phyloP scores from a whole-genome alignment of 1,140 invertebrate genomes.

The Drosophila guanche region DNA sequence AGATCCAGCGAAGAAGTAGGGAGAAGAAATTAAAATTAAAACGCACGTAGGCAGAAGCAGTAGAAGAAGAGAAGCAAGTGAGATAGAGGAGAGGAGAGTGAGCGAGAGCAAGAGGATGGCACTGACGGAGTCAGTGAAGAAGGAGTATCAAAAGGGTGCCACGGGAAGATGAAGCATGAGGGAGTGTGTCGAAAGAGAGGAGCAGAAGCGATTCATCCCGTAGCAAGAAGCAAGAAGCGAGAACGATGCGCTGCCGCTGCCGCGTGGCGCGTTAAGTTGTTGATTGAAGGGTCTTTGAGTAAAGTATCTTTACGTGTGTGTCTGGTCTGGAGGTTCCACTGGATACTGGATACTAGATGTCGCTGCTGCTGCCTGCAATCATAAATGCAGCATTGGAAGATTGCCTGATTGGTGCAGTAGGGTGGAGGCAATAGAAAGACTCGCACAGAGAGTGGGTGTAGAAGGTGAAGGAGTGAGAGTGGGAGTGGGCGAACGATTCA shows the following conservation, averaged over 20 bases:
- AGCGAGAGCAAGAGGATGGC: not conserved
- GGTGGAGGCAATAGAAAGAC: conserved; percentile 14
- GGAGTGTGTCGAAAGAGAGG: not conserved
- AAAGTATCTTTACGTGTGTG: conserved; percentile 56
- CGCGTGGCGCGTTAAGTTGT: conserved; percentile 62
- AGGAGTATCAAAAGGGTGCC: no score
- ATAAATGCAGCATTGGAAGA: conserved; percentile 46
- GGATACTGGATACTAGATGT: conserved; percentile 11
- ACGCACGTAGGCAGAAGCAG: conserved; percentile 56
- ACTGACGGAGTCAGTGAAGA: not conserved
- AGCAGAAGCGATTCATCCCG: not conserved
- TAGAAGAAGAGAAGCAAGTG: not conserved
- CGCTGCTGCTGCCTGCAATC: conserved; percentile 33
- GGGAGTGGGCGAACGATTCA: conserved; percentile 7
- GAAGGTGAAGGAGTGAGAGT: no score
- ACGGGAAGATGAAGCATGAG: no score
- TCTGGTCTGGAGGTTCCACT: not conserved
- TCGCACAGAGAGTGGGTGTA: conserved; percentile 1
- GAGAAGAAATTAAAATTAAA: conserved; percentile 61
- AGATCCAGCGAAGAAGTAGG: conserved; percentile 10
- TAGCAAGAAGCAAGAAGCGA: conserved; percentile 13
- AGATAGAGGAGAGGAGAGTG: conserved; percentile 1
- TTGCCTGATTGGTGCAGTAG: conserved; percentile 5
- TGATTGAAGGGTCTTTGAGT: conserved; percentile 75
- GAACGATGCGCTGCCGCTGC: conserved; percentile 26